Evolutionary conservation across 2,113 vertebrate species (phyloP), one percentile per base, ranked within the genome.

Genomic region (Nettapus auritus): DNA sequence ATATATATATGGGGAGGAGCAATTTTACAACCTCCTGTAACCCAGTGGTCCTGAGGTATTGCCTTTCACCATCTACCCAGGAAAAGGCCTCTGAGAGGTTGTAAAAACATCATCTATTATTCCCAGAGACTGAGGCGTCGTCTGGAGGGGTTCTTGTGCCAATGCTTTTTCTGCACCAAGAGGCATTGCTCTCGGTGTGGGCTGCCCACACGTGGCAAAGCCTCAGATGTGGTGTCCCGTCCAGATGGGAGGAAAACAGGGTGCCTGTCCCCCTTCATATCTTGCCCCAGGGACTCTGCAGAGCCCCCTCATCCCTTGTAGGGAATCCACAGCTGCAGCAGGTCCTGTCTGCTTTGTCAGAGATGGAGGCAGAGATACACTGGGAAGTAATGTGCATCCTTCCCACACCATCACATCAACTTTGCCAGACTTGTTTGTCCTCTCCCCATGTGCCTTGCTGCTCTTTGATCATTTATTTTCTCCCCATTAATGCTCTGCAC

Each of bases 91-190:
- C 75, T 2, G 5, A 91, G 55, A 82, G 75, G 83, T 59, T 94
- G 70, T 82, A 90, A 97, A 94, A 93, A 69, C 59, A 92, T 52
- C 74, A 78, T 80, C 81, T 80, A 93, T 90, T 93, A 94, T 92
- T 73, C 48, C 15, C 71, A 69, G 55, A 77, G 63, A 75, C 75
- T 1, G 3, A 95, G 34, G 57, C 22, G 48, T 22, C 9, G 0
- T 78, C 86, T 78, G 46, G 4, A 59, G 55, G 57, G 42, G 44
- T 14, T 69, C 68, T 53, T 38, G 31, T 36, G 36, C 56, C 21
- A 13, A 13, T 18, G 20, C 17, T 44, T 44, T 73, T 55, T 44
- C 63, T 0, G 0, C 46, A 29, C 14, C 0, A 1, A 66, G 31
- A 77, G 10, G 20, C 46, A 60, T 74, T 2, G 4, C 28, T 62